Evolutionary conservation across 2,888 invertebrate genomes (phyloP), one percentile per base, ranked within the genome.

Genomic region (Eupithecia dodoneata): DNA sequence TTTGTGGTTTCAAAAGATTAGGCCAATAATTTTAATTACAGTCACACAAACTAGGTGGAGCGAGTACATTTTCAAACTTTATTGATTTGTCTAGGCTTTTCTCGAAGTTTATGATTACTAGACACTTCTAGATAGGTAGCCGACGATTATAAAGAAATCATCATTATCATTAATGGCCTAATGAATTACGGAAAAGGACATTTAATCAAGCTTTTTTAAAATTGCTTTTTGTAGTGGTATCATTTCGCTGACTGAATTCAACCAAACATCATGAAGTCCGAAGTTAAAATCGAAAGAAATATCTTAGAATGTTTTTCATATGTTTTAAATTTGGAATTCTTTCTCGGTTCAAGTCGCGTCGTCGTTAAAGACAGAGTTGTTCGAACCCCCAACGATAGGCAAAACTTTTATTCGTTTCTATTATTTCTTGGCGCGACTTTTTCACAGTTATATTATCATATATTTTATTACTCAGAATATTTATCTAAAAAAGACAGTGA

Each of bases 341-440:
- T 87, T 72, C 72, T 89, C 15, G 87, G 85, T 0, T 82, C 85
- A 45, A 78, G 76, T 18, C 82, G 85, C 44, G 78, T 84, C 1
- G 81, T 80, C 47, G 80, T 88, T 71, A 85, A 75, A 76, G 76
- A 86, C 1, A 82, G 84, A 42, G 70, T 72, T 30, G 76, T 86
- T 2, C 79, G 79, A 72, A 41, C 47, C 12, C 77, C 80, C 47
- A 79, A 79, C 55, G 9, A 76, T n/a, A 70, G 73, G 80, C 86
- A 81, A 80, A 86, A 83, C 70, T 79, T 83, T 18, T 88, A 87
- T 63, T 80, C 87, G 1, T 70, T 84, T 6, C 3, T 85, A 30
- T 86, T 85, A 79, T 81, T 86, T 12, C 30, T 81, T 0, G 75
- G 76, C 0, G 79, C 81, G 12, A 83, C 81, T 1, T 71, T 74